Evolutionary conservation across 1,140 invertebrate genomes (phyloP).

Genomic region (Cryptotermes secundus): DNA sequence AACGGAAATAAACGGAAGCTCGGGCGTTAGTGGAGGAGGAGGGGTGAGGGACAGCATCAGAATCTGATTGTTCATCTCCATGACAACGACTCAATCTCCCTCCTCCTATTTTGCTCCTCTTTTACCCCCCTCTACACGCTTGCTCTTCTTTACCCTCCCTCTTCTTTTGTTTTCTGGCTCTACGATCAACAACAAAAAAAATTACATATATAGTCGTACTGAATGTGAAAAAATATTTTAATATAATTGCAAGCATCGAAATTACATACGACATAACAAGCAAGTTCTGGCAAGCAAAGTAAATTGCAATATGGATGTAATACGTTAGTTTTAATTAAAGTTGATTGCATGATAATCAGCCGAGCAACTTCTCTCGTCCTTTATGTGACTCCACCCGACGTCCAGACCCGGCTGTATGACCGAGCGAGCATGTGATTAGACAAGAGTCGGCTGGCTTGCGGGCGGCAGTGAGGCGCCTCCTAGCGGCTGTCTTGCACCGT

Average conservation of each 20-base stretch:
- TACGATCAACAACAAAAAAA: not conserved
- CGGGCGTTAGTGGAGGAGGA: not conserved
- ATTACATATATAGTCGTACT: not conserved
- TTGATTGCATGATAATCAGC: conserved; percentile 15
- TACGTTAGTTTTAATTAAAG: conserved; percentile 5
- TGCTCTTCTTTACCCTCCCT: not conserved
- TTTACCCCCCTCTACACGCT: not conserved
- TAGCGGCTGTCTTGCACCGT: too few species aligned
- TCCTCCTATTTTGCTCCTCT: not conserved
- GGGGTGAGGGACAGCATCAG: not conserved
- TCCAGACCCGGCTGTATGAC: not conserved
- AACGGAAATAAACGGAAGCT: conserved; percentile 16
- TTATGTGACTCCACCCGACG: not conserved
- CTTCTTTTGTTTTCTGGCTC: not conserved
- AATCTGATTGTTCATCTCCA: conserved; percentile 19
- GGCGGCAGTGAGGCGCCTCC: too few species aligned
- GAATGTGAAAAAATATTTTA: not conserved
- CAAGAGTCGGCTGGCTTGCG: too few species aligned
- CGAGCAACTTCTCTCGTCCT: not conserved
- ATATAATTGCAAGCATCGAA: conserved; percentile 17
- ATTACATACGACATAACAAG: not conserved
- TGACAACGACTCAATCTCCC: not conserved
- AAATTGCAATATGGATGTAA: not conserved
- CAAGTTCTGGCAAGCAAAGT: not conserved
- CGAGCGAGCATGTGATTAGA: not conserved